A percentile compares a stretch with the other conserved stretches of the same genome.
phyloP scores from a whole-genome alignment of 92 coral and sea anemone genomes.

The Blastomussa wellsi region DNA sequence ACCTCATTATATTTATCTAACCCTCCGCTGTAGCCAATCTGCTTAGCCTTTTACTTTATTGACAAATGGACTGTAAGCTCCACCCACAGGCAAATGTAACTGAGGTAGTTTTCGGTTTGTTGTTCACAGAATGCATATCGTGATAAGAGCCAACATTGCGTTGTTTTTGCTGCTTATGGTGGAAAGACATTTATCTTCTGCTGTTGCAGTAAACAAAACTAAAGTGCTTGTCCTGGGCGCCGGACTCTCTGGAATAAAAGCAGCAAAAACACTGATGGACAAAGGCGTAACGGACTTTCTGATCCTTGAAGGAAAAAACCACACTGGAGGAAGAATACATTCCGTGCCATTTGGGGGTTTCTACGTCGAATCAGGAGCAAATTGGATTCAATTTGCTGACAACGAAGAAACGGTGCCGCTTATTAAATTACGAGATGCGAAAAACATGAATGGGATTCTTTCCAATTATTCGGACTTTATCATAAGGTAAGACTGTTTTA shows the following conservation, averaged over 20 bases:
- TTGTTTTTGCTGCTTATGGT: neutral
- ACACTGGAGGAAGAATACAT: conserved; percentile 80
- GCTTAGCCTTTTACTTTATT: no score
- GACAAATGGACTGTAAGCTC: no score
- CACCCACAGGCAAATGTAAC: no score
- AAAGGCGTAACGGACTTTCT: conserved; percentile 69
- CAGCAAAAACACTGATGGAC: conserved; percentile 70
- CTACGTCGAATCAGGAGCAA: conserved; percentile 75
- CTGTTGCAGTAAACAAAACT: neutral
- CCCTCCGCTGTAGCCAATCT: no score
- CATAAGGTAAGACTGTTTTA: conserved; percentile 37
- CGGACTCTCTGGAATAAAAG: conserved; percentile 76
- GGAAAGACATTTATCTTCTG: neutral
- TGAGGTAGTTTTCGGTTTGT: neutral
- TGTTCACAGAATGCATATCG: neutral
- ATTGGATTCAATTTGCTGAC: conserved; percentile 72
- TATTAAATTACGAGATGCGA: conserved; percentile 1
- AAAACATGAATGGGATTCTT: conserved; percentile 20
- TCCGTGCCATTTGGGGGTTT: conserved; percentile 42
- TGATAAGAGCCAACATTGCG: neutral
- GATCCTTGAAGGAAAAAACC: conserved; percentile 74
- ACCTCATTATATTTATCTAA: no score
- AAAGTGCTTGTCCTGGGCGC: conserved; percentile 81
- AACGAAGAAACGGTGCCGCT: conserved; percentile 46
- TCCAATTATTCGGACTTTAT: conserved; percentile 47